These are phyloP conservation scores for Callyntrura sp. DNA, from an alignment of 2,888 invertebrate species.

Conservation along the genomic window DNA sequence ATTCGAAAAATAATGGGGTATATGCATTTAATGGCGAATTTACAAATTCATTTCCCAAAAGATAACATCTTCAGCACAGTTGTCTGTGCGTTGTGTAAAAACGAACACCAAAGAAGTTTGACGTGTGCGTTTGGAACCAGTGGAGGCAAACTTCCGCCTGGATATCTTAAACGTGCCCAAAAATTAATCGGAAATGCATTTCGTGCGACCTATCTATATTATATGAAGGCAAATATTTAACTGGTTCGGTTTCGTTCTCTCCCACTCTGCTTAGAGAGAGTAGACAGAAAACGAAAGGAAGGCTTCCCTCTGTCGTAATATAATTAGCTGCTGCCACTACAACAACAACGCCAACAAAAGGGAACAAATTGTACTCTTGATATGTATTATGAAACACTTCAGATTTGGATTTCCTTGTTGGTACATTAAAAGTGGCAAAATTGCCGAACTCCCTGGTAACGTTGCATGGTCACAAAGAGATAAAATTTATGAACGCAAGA, in stretches of 20 bases:
- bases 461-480: neutral
- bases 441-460: neutral
- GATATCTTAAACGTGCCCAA: neutral
- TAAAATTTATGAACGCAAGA: neutral
- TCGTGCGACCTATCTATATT: conserved; percentile 1
- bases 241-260: neutral
- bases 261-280: neutral
- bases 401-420: neutral
- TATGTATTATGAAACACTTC: neutral
- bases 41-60: no score
- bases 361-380: neutral
- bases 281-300: neutral
- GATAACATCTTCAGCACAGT: no score
- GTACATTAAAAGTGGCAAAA: neutral
- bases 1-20: no score
- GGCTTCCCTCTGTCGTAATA: neutral
- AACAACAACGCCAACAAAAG: neutral
- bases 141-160: neutral
- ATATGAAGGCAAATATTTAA: neutral
- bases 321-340: neutral
- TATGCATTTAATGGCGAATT: no score
- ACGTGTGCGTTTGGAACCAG: neutral
- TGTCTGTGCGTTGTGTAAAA: neutral
- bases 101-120: no score
- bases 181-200: conserved; percentile 31